Base-by-base conservation (phyloP, 2,797 vertebrate genomes). In the Thripadectes ignobilis region DNA sequence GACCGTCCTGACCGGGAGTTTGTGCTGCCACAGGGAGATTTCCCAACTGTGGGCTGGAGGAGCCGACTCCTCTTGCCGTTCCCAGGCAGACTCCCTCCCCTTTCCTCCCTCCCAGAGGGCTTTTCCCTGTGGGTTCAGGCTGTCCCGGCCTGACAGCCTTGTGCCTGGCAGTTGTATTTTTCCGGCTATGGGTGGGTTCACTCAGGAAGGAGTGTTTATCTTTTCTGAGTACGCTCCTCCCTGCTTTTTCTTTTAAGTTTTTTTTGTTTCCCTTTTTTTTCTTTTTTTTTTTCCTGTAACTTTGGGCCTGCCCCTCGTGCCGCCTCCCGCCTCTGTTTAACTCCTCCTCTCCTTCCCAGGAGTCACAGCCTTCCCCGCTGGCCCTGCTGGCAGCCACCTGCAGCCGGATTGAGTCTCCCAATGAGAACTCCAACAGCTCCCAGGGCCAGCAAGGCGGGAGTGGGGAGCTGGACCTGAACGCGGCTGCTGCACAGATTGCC, bases 331-430 rank as follows among this genome's bases (percentile, higher is more conserved):
- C 7, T 66, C 38, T 24, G 38, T 0, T 3, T 85, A 85, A 94
- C 92, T 97, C 96, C 95, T 97, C 91, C 94, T 90, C 82, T 84
- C 46, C 1, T 84, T 85, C 92, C 86, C 89, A 99, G 99, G 99
- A 99, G 89, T 99, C 99, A 0, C 99, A 99, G 96, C 99, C 99
- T 5, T 99, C 99, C 92, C 99, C 99, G 6, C 98, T 99, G 65
- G 99, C 99, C 77, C 97, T 99, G 96, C 97, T 99, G 97, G 99
- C 99, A 58, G 99, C 99, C 89, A 99, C 99, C 30, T 99, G 99
- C 98, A 99, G 99, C 97, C 98, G 99, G 84, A 99, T 99, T 51
- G 99, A 99, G 97, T 99, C 99, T 87, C 99, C 99, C 74, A 98
- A 98, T 76, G 99, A 99, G 96, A 98, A 97, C 12, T 98, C 98